These are phyloP conservation scores for Crenuchus spilurus DNA, from an alignment of 2,797 vertebrate genomes.

Conservation along the genomic window DNA sequence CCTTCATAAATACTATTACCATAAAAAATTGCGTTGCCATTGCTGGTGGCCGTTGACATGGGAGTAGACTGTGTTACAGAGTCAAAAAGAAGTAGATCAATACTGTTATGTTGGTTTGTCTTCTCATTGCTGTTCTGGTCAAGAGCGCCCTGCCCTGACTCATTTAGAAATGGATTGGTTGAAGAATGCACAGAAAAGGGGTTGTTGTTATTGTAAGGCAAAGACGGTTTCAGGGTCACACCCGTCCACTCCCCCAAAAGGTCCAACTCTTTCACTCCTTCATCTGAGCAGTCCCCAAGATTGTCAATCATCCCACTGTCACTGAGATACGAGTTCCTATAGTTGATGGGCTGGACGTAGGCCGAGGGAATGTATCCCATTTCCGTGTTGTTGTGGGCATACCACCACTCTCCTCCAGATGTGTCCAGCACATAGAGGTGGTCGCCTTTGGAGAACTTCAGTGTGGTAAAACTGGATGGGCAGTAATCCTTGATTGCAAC, in stretches of 20 bases:
- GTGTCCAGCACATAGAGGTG: conserved; percentile 93
- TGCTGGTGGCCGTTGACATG: conserved; percentile 51
- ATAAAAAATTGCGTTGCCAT: conserved; percentile 72
- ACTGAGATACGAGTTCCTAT: conserved; percentile 87
- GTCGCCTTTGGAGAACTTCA: conserved; percentile 95
- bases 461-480: conserved; percentile 92
- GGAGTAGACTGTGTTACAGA: conserved; percentile 66
- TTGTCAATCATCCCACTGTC: conserved; percentile 95
- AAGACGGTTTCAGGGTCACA: conserved; percentile 66
- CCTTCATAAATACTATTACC: conserved; percentile 76
- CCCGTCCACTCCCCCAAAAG: conserved; percentile 85
- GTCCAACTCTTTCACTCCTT: conserved; percentile 84
- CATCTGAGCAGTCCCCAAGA: conserved; percentile 84
- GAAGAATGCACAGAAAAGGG: conserved; percentile 79
- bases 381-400: conserved; percentile 95
- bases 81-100: conserved; percentile 88
- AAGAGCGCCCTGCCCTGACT: conserved; percentile 55
- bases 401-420: conserved; percentile 97
- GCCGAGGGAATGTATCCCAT: conserved; percentile 98
- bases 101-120: conserved; percentile 60
- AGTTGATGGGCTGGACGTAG: conserved; percentile 87
- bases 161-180: conserved; percentile 85
- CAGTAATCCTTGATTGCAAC: conserved; percentile 95
- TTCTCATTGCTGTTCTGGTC: conserved; percentile 69
- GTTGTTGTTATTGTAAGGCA: conserved; percentile 76